phyloP scores from a whole-genome alignment of 2,113 vertebrate species.

The Phalacrocorax pelagicus region DNA sequence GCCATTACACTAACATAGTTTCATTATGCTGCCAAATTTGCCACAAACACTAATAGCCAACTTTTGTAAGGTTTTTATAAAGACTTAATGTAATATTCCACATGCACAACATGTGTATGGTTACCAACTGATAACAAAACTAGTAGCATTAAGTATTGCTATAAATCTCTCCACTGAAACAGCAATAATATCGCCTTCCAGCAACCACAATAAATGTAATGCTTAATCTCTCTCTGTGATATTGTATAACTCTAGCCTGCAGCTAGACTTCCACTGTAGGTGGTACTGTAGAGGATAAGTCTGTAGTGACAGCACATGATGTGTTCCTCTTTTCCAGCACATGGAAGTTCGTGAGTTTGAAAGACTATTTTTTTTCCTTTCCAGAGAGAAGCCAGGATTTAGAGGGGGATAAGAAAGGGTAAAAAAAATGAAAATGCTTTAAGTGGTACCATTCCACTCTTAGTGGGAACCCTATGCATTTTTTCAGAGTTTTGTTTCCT shows the following conservation, averaged over 20 bases:
- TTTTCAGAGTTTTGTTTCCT: not conserved
- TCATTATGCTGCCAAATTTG: conserved; percentile 11
- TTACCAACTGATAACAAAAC: conserved; percentile 64
- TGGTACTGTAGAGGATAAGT: conserved; percentile 40
- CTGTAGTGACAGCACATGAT: conserved; percentile 5
- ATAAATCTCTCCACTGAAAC: conserved; percentile 70
- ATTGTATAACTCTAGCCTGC: conserved; percentile 43
- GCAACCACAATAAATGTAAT: conserved; percentile 65
- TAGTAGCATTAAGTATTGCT: conserved; percentile 60
- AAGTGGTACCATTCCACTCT: not conserved
- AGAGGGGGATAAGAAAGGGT: not conserved
- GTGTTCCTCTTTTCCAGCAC: not conserved
- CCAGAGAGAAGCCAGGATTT: not conserved
- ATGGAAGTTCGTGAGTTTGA: not conserved
- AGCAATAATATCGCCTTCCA: conserved; percentile 57
- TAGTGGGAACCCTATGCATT: not conserved
- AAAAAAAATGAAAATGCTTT: not conserved
- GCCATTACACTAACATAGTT: not conserved
- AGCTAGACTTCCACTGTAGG: conserved; percentile 30
- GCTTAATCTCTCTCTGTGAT: conserved; percentile 68
- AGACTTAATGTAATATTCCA: conserved; percentile 42
- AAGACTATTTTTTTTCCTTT: not conserved
- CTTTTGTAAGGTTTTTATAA: conserved; percentile 34
- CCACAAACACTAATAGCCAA: conserved; percentile 27
- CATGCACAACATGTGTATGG: not conserved